Conservation (phyloP, 2,113 vertebrate species). For the Sigmodon hispidus region DNA sequence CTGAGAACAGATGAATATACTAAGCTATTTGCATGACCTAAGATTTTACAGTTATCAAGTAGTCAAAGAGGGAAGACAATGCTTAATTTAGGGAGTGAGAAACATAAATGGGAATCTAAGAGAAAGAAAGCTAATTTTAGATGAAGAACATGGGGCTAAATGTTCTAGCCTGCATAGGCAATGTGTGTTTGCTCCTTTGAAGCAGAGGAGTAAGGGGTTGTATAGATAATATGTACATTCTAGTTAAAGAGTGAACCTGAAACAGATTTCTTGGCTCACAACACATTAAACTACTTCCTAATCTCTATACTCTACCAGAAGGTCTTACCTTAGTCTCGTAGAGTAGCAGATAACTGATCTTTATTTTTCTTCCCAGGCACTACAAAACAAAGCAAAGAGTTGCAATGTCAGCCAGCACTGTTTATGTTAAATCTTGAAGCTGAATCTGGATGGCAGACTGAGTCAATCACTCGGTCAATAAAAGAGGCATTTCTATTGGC, state of each 20-base stretch:
- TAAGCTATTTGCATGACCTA: background rate
- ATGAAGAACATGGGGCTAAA: background rate
- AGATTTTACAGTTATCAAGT: background rate
- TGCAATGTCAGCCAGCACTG: background rate
- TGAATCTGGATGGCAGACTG: constrained; percentile 35
- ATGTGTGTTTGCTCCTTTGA: accelerated
- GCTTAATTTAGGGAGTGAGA: background rate
- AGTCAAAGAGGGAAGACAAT: background rate
- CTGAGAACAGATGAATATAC: background rate
- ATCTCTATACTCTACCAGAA: background rate
- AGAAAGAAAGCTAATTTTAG: background rate
- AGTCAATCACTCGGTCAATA: constrained; percentile 29
- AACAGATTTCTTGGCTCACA: background rate
- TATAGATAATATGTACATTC: too few species aligned
- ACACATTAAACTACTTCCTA: background rate
- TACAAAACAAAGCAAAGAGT: background rate
- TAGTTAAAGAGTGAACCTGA: background rate
- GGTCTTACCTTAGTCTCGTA: background rate
- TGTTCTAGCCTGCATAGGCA: accelerated
- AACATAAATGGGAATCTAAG: background rate
- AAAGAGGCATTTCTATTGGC: constrained; percentile 44
- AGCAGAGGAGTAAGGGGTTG: accelerated
- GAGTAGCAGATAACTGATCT: background rate
- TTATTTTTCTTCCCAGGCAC: background rate
- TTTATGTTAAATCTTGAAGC: background rate